These are phyloP conservation scores for Notodonta ziczac DNA, from an alignment of 2,888 invertebrate species.

Conservation along the genomic window DNA sequence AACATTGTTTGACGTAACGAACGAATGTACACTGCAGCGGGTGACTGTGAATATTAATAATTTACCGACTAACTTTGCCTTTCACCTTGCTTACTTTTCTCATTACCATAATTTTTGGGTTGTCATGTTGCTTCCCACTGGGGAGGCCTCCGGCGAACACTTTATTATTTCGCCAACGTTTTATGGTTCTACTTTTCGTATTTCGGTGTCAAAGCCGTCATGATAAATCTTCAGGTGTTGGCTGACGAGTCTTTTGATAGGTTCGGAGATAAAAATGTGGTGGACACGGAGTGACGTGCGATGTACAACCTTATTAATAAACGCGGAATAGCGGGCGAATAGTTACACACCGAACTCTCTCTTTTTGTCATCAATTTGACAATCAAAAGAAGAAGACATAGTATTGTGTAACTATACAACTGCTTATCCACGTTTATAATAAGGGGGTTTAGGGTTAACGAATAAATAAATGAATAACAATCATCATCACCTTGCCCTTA, in stretches of 20 bases:
- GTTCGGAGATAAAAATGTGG: conserved; percentile 30
- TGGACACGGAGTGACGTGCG: conserved; percentile 1
- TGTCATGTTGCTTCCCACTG: conserved; percentile 48
- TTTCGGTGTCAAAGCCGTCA: conserved; percentile 40
- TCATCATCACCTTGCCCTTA: too few relatives aligned
- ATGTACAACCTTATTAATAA: too few relatives aligned
- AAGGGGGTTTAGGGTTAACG: too few relatives aligned
- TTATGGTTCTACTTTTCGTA: conserved; percentile 38
- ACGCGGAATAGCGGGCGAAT: too few relatives aligned
- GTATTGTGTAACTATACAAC: too few relatives aligned
- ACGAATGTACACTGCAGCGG: conserved; percentile 24
- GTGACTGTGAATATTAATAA: conserved; percentile 54
- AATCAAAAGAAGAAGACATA: too few relatives aligned
- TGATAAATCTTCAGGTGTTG: conserved; percentile 42
- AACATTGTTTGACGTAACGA: conserved; percentile 23
- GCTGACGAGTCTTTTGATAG: conserved; percentile 23
- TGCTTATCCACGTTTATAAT: too few relatives aligned
- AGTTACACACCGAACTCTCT: too few relatives aligned
- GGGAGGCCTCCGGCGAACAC: conserved; percentile 40
- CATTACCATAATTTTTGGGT: conserved; percentile 67
- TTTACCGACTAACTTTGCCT: conserved; percentile 60
- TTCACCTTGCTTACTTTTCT: conserved; percentile 62
- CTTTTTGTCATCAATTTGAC: too few relatives aligned
- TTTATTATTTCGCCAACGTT: conserved; percentile 57
- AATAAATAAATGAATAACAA: too few relatives aligned